Evolutionary conservation across 2,888 invertebrate species (phyloP), one percentile per base, ranked within the genome.

Genomic region (Oligia strigilis): DNA sequence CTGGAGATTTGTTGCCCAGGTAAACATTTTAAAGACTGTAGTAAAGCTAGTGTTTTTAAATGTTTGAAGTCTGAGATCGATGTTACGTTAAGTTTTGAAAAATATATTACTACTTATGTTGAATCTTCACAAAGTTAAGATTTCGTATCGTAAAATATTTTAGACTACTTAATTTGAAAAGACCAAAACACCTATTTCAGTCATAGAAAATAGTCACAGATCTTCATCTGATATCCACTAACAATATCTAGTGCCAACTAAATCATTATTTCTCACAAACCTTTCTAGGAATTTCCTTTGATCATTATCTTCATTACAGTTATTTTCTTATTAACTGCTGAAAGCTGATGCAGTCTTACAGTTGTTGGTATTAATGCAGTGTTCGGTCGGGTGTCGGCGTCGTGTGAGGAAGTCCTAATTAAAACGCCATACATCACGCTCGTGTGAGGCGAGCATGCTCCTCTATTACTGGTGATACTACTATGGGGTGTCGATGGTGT

Each of bases 381-480:
- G 72, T 71, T 67, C 62, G 72, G 74, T 71, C 40, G 84, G 65
- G 65, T 65, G 87, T 86, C 79, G 81, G 86, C 83, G 77, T 67
- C 87, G 62, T 73, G 84, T 84, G 84, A 87, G 96, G 96, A 96
- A 96, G 94, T 95, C 93, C 95, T 95, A 95, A 97, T 97, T 97
- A 96, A 97, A 97, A 95, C 94, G 90, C 94, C 94, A 94, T 97
- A 95, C 94, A 95, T 96, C 96, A 96, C 93, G 88, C 91, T 90
- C 92, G 88, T 87, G 84, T 87, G 88, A 87, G 89, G 90, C 78
- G 71, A 82, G 84, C 88, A 89, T 87, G 90, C 92, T 91, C 92
- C 93, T 92, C 92, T 93, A 91, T 92, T 92, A 92, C 89, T 80
- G 82, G 14, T 6, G 77, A 17, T 60, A 8, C 64, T 93, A 94